A percentile compares a stretch with the other conserved stretches of the same genome.
phyloP scores from a whole-genome alignment of 2,113 vertebrate species.

The Macrotis lagotis region DNA sequence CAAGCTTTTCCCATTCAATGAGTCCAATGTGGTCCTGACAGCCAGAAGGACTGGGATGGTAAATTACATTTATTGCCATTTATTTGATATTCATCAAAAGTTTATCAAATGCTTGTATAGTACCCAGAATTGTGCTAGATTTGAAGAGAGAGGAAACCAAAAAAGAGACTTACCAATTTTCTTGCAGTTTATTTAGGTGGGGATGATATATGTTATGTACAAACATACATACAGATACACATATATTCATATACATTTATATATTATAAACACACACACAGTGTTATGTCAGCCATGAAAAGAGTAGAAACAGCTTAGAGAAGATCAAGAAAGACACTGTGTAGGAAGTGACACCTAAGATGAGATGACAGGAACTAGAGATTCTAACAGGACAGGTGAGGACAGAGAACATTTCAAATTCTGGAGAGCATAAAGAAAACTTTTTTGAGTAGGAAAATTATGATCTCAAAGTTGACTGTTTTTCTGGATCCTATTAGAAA shows the following conservation, averaged over 20 bases:
- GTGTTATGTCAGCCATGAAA: not conserved
- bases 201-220: no score
- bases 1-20: not conserved
- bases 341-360: not conserved
- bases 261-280: not conserved
- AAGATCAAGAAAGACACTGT: not conserved
- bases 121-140: not conserved
- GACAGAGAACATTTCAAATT: not conserved
- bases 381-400: not conserved
- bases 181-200: not conserved
- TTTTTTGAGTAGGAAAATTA: not conserved
- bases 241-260: no score
- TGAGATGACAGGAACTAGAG: not conserved
- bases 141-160: not conserved
- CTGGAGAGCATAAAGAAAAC: not conserved
- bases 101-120: not conserved
- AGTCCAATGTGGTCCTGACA: not conserved
- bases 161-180: not conserved
- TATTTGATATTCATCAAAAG: not conserved
- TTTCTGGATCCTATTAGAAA: not conserved
- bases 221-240: no score
- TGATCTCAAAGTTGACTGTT: not conserved
- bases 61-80: not conserved
- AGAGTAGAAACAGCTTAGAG: not conserved
- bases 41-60: not conserved